A percentile compares a stretch with the other conserved stretches of the same genome.
Evolutionary conservation across 2,797 vertebrate species (phyloP).

Genomic region (Syncerus caffer): DNA sequence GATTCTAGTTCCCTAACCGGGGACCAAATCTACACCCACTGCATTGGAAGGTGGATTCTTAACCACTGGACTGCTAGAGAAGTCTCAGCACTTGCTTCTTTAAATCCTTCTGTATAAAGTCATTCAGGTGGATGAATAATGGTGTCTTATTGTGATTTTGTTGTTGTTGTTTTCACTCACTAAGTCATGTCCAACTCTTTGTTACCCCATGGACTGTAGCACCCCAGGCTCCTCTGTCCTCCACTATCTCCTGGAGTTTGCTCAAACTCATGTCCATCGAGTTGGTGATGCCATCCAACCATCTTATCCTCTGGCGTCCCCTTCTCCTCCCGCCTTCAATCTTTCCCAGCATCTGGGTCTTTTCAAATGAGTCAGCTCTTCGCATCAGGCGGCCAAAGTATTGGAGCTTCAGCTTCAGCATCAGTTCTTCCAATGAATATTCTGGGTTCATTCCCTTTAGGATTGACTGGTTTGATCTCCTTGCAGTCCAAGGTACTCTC

Average conservation of each 20-base stretch:
- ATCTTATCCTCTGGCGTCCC: neutral
- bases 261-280: neutral
- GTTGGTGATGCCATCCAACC: neutral
- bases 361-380: neutral
- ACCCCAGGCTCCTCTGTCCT: neutral
- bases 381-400: neutral
- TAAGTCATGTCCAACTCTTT: neutral
- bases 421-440: neutral
- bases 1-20: neutral
- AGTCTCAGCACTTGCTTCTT: neutral
- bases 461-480: neutral
- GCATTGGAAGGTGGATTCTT: neutral
- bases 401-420: neutral
- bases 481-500: neutral
- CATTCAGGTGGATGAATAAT: neutral
- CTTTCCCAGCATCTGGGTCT: neutral
- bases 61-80: neutral
- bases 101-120: neutral
- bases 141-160: neutral
- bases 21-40: neutral
- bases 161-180: neutral
- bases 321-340: neutral
- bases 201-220: neutral
- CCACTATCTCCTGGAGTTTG: neutral
- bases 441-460: neutral